Percentiles rank a stretch among this genome's conserved stretches.
phyloP scores from a whole-genome alignment of 1,140 invertebrate species.

The Drosophila lini region DNA sequence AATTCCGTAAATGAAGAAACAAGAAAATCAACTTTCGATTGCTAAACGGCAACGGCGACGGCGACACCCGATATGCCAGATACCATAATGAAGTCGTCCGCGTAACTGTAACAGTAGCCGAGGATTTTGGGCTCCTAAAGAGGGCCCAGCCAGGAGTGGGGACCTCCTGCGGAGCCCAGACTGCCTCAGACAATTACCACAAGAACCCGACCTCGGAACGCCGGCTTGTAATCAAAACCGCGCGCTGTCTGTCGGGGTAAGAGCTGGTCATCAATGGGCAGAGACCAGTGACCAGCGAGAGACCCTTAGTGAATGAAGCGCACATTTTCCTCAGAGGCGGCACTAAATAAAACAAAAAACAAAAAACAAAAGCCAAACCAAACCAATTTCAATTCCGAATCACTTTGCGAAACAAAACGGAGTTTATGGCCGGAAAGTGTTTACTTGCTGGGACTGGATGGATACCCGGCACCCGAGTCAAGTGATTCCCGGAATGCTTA shows the following conservation, averaged over 20 bases:
- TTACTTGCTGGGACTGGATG: constrained; percentile 28
- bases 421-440: constrained; percentile 60
- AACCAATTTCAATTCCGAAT: constrained; percentile 60
- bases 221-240: constrained; percentile 64
- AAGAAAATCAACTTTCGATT: constrained; percentile 79
- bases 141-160: constrained; percentile 6
- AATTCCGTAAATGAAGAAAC: constrained; percentile 61
- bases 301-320: constrained; percentile 25
- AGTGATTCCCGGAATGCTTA: constrained; percentile 68
- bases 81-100: constrained; percentile 59
- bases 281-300: constrained; percentile 1
- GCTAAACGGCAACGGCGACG: constrained; percentile 14
- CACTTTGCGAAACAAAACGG: constrained; percentile 44
- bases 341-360: constrained; percentile 19
- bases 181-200: constrained; percentile 60
- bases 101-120: constrained; percentile 77
- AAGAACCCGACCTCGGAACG: constrained; percentile 40
- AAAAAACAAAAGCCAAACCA: constrained; percentile 42
- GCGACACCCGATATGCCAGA: constrained; percentile 37
- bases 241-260: not conserved
- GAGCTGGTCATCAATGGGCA: constrained; percentile 62
- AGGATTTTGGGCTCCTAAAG: constrained; percentile 51
- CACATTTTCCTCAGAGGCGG: constrained; percentile 59
- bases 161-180: constrained; percentile 25
- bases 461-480: constrained; percentile 40